Percentiles rank a stretch among this genome's conserved stretches.
phyloP scores from a whole-genome alignment of 1,140 invertebrate species.

The Epicauta chinensis region DNA sequence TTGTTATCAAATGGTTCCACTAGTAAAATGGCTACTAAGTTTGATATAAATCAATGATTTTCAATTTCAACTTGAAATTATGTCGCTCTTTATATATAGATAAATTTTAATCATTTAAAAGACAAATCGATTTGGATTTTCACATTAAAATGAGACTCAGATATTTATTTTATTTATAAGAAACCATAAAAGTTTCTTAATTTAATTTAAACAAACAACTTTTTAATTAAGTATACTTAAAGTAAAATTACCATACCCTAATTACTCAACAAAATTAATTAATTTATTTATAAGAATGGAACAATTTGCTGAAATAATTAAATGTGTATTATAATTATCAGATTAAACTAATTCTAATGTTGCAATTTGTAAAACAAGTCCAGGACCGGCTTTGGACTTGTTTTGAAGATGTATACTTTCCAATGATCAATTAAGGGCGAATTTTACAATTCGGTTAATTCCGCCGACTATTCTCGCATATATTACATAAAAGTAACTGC shows the following conservation, averaged over 20 bases:
- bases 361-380: no score
- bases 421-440: no score
- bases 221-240: background rate
- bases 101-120: slow-evolving; percentile 11
- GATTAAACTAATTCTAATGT: background rate
- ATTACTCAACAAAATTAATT: background rate
- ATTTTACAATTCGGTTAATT: no score
- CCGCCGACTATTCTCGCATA: no score
- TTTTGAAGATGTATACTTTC: no score
- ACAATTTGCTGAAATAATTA: slow-evolving; percentile 2
- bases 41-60: slow-evolving; percentile 17
- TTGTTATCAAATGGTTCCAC: slow-evolving; percentile 10
- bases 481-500: no score
- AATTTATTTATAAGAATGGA: slow-evolving; percentile 6
- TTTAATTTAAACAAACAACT: slow-evolving; percentile 2
- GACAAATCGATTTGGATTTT: slow-evolving; percentile 10
- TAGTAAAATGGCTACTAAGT: slow-evolving; percentile 3
- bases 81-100: slow-evolving; percentile 12
- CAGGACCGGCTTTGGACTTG: no score
- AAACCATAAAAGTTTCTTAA: slow-evolving; percentile 1
- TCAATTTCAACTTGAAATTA: slow-evolving; percentile 16
- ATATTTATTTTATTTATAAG: slow-evolving; percentile 3
- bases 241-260: background rate
- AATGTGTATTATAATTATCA: background rate
- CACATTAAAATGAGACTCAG: background rate